Evolutionary conservation across 2,888 invertebrate genomes (phyloP).

Genomic region (Drosophila longiperda): DNA sequence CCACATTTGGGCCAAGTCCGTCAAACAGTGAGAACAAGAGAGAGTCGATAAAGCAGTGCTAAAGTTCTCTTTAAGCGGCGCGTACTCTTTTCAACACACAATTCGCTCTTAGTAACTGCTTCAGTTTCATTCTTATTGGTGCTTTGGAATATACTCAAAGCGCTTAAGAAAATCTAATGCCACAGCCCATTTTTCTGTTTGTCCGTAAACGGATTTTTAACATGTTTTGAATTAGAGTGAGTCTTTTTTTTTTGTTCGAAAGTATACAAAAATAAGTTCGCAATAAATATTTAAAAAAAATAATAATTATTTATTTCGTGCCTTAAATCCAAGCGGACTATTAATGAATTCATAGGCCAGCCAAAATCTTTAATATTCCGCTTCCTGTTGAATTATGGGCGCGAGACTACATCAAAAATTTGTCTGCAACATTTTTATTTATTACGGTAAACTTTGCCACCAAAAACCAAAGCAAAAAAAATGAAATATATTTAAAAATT

Average conservation of each 20-base stretch:
- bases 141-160: constrained; percentile 30
- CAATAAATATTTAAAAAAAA: neutral
- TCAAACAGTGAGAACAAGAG: neutral
- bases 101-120: constrained; percentile 32
- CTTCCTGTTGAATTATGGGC: constrained; percentile 20
- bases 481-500: constrained; percentile 40
- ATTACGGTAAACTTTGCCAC: constrained; percentile 48
- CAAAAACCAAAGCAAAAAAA: constrained; percentile 6
- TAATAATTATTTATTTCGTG: neutral
- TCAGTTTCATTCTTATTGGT: constrained; percentile 52
- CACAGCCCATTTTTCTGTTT: constrained; percentile 50
- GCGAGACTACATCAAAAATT: constrained; percentile 28
- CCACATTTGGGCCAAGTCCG: constrained; percentile 7
- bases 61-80: constrained; percentile 34
- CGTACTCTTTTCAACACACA: constrained; percentile 27
- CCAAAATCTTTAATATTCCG: neutral
- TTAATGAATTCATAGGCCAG: constrained; percentile 28
- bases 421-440: constrained; percentile 60
- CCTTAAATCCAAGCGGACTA: neutral
- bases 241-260: neutral
- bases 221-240: neutral
- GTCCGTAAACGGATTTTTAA: neutral
- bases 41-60: constrained; percentile 57
- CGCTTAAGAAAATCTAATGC: constrained; percentile 33
- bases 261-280: neutral